Base-by-base conservation (phyloP, 2,113 vertebrate genomes). In the Tympanuchus pallidicinctus region DNA sequence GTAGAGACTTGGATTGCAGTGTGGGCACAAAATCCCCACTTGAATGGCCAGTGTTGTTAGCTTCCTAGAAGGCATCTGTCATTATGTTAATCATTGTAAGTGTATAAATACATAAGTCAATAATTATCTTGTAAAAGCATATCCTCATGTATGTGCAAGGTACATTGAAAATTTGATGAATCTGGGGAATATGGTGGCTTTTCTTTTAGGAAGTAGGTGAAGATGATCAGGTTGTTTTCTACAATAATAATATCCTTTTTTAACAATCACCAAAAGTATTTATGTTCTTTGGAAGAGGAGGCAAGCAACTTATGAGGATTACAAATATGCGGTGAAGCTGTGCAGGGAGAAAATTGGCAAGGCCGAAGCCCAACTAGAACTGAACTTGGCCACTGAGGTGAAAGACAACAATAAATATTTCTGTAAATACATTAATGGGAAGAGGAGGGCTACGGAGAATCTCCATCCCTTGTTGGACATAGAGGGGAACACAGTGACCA, bases 41-140 rank as follows among this genome's bases (percentile, higher is more conserved):
- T 0, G 3, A 40, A 36, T 56, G 28, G 61, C 50, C 38, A 50
- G 4, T 60, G 38, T 40, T 83, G 27, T 40, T 90, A 42, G 34
- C 61, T 42, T 48, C 2, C 0, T 32, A 30, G 28, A 75, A 80
- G 59, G 19, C 11, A 38, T 65, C 38, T 89, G 43, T 75, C 47
- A 38, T 52, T 81, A 50, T 67, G 8, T 34, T 78, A 85, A 81
- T 28, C 25, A 65, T 45, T 28, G 15, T 79, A 70, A 48, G 73
- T 11, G 2, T 61, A 40, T 48, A 54, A 78, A 36, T 5, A 36
- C 10, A 27, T 0, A 1, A 69, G 15, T 64, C 13, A 45, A 2
- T 70, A 24, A 45, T 75, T 52, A 4, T 70, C 32, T 28, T 69
- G 20, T 16, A 28, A 65, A 78, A 54, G 5, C 22, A 69, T 52